These are phyloP conservation scores for Metopolophium dirhodum DNA, from an alignment of 1,140 invertebrate genomes.

Conservation along the genomic window DNA sequence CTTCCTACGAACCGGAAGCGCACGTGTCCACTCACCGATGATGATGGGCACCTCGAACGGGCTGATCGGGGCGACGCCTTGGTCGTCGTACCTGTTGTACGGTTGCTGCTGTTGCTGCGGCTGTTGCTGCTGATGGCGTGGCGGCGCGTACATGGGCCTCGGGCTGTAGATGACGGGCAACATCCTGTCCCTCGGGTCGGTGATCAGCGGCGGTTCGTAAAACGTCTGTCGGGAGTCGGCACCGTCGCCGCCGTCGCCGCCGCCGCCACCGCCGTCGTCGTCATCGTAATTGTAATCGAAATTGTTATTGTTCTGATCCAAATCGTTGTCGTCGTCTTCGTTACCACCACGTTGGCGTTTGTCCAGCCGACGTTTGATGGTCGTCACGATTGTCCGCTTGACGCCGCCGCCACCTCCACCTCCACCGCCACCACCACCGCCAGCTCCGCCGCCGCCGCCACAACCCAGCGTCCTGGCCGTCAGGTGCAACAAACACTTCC, in stretches of 20 bases:
- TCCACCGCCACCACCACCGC: neutral
- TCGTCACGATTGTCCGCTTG: neutral
- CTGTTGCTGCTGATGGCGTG: neutral
- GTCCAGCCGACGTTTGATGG: neutral
- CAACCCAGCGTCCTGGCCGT: constrained; percentile 9
- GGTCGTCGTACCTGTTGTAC: constrained; percentile 42
- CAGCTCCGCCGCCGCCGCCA: neutral
- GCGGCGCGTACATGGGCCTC: constrained; percentile 36
- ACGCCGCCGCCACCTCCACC: neutral
- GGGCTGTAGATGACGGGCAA: constrained; percentile 50
- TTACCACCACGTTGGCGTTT: neutral
- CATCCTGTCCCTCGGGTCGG: constrained; percentile 49
- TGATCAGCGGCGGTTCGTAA: constrained; percentile 36
- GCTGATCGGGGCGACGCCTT: neutral
- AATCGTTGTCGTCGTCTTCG: neutral
- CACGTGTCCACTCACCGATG: constrained; percentile 41
- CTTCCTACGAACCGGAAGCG: neutral
- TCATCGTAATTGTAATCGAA: constrained; percentile 41
- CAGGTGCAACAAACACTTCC: constrained; percentile 5
- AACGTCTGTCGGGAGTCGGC: neutral
- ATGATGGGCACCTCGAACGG: constrained; percentile 50
- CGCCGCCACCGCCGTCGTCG: neutral
- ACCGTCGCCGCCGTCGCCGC: neutral
- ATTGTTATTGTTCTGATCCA: neutral
- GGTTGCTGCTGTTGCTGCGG: neutral